These are phyloP conservation scores for Myripristis jacobus DNA, from an alignment of 2,797 vertebrate genomes.

Conservation along the genomic window DNA sequence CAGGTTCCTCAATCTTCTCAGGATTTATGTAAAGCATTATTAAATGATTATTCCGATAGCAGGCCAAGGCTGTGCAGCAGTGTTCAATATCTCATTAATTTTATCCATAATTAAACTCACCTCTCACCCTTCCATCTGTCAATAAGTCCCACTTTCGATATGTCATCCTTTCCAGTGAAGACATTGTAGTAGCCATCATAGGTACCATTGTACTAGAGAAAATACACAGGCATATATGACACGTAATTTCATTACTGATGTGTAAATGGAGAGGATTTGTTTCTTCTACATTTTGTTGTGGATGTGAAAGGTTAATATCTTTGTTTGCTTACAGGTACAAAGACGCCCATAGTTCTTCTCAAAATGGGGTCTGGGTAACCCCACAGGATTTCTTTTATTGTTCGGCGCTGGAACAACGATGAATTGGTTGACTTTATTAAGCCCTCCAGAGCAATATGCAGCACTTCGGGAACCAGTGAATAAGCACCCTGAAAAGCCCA, in stretches of 20 bases:
- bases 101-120: constrained; percentile 74
- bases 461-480: constrained; percentile 44
- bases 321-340: constrained; percentile 85
- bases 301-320: not conserved
- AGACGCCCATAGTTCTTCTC: constrained; percentile 78
- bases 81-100: not conserved
- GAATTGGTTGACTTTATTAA: constrained; percentile 80
- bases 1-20: too few species aligned
- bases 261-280: not conserved
- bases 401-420: constrained; percentile 87
- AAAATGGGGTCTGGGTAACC: constrained; percentile 90
- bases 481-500: constrained; percentile 82
- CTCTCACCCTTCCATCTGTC: constrained; percentile 83
- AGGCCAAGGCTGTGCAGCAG: not conserved
- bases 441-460: constrained; percentile 65
- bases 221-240: not conserved
- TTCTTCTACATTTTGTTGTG: not conserved
- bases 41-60: not conserved
- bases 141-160: constrained; percentile 86
- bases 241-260: not conserved
- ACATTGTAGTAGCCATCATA: constrained; percentile 88
- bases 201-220: constrained; percentile 89
- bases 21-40: not conserved
- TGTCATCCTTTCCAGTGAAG: constrained; percentile 87
- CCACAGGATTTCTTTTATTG: constrained; percentile 91